Conservation (phyloP, 2,113 vertebrate species). For the Gavia stellata region DNA sequence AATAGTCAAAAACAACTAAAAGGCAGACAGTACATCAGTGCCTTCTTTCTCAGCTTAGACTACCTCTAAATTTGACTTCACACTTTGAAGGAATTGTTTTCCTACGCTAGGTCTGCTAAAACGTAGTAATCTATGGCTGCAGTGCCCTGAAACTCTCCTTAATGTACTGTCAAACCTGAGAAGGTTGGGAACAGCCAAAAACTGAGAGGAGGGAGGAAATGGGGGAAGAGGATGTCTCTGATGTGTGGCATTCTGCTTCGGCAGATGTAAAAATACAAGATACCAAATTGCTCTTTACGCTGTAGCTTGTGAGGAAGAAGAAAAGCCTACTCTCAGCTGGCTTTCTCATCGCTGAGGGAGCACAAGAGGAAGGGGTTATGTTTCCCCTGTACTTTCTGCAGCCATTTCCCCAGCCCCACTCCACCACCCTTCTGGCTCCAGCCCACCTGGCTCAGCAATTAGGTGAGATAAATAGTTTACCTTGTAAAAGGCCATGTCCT, state of each 20-base stretch:
- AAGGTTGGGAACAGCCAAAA: neutral
- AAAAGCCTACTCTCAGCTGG: neutral
- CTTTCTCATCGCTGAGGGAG: neutral
- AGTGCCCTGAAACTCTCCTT: neutral
- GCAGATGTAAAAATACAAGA: neutral
- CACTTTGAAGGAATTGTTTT: neutral
- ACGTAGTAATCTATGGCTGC: neutral
- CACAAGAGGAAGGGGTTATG: neutral
- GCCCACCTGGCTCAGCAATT: neutral
- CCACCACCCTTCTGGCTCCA: neutral
- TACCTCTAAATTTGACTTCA: neutral
- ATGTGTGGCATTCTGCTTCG: neutral
- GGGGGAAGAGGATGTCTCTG: neutral
- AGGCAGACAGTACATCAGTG: neutral
- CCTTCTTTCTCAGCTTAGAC: neutral
- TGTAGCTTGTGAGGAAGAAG: neutral
- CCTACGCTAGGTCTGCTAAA: neutral
- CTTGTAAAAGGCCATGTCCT: neutral
- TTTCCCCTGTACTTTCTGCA: neutral
- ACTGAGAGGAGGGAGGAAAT: neutral
- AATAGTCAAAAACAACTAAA: neutral
- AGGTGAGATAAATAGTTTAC: neutral
- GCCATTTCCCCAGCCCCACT: neutral
- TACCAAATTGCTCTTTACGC: neutral
- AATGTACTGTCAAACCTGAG: neutral